Base-by-base conservation (phyloP, 2,797 vertebrate genomes). In the Gambelia wislizenii region DNA sequence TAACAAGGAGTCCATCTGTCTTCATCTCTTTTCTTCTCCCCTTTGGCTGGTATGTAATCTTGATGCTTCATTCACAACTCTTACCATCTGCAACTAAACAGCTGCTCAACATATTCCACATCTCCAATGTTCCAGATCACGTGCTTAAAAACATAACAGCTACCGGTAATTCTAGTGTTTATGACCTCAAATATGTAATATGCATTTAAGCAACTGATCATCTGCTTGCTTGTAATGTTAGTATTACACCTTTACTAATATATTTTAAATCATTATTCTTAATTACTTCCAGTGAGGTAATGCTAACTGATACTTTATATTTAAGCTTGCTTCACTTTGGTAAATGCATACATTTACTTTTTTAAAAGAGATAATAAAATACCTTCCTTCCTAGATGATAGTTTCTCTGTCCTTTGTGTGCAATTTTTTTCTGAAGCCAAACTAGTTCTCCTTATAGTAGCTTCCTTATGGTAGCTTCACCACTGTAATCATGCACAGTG, bases 31-130 rank as follows among this genome's bases (percentile, higher is more conserved):
- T 36, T 83, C 59, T 54, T 70, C 75, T 16, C 16, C 42, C 80
- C 79, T 81, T 83, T 75, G 87, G 87, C 74, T 16, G 30, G 36
- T 83, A 20, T 44, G 25, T 14, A 47, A 4, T 49, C 79, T 52
- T 78, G 84, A 74, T 52, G 64, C 56, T 54, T 49, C 54, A 56
- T 76, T 78, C 39, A 42, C 80, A 89, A 52, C 42, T 79, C 84
- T 86, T 82, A 49, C 87, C 83, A 88, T 85, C 87, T 91, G 90
- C 56, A 91, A 83, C 83, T 12, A 7, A 74, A 81, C 87, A 88
- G 84, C 70, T 88, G 90, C 49, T 88, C 47, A 44, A 83, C 69
- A 75, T 80, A 77, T 67, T 52, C 61, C 70, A 75, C 39, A 64
- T 86, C 52, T 85, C n/a, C 54, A 39, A 25, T 27, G n/a, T 54